Evolutionary conservation across 2,113 vertebrate genomes (phyloP), one percentile per base, ranked within the genome.

Genomic region (Stigmatopora nigra): DNA sequence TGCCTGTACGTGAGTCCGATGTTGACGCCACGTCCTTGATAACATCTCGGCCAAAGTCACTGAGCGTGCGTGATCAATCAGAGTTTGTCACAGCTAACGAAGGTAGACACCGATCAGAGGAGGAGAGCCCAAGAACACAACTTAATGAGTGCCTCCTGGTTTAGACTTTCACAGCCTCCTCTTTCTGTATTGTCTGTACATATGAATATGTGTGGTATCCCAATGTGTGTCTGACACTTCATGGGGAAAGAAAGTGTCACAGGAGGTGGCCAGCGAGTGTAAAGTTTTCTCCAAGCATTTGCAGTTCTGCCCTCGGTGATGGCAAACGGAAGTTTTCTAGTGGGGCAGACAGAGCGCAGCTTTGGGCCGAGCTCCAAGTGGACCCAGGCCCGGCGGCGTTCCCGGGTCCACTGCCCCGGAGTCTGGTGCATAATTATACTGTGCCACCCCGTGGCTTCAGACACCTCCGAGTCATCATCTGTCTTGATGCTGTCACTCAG

Each of bases 401-500:
- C 61, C 60, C 36, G 11, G 68, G 61, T 45, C 11, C 10, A 59
- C 73, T 17, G 76, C 85, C 79, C 41, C 68, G 61, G 55, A 87
- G 87, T 82, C 68, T 48, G 20, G 76, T 81, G 73, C 84, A 88
- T 90, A 88, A 90, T 89, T 82, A 87, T 86, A 86, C 81, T 71
- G 73, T 76, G 65, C 14, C 20, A 71, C 88, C 53, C 73, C 22
- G 58, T 58, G 68, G 87, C 88, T 80, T 69, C 80, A 90, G 88
- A 91, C 89, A 89, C 89, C 89, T 90, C 79, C 80, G 73, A 89
- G 90, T 88, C 84, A 83, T 84, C 80, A 76, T 87, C 85, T 89
- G 88, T 89, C 89, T 90, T 90, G 86, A 82, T 78, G 85, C 84
- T 91, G 89, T 90, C 89, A 89, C 77, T 88, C 83, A 84, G 73